Conservation (phyloP, 2,888 invertebrate species). For the Patella caerulea region DNA sequence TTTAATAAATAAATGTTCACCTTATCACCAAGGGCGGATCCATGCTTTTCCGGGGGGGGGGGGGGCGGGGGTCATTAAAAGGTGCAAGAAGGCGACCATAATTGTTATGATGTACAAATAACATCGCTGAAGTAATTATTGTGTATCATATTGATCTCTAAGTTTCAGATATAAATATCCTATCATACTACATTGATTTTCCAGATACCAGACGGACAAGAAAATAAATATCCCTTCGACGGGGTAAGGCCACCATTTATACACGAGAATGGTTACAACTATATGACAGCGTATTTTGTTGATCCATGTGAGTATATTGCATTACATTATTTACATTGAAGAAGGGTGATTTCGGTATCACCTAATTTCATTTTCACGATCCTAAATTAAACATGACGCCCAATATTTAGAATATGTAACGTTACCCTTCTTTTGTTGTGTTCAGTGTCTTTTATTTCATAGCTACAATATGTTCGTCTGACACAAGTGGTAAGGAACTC, state of each 20-base stretch:
- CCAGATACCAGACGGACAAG: not conserved
- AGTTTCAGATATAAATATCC: too few species aligned
- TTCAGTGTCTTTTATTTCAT: too few species aligned
- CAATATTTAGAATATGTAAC: too few species aligned
- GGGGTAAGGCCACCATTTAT: conserved; percentile 31
- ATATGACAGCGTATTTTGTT: conserved; percentile 51
- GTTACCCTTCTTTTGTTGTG: too few species aligned
- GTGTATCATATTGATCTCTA: not conserved
- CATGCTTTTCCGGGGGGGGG: too few species aligned
- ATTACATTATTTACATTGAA: not conserved
- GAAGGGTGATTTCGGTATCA: not conserved
- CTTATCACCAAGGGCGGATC: too few species aligned
- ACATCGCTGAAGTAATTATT: conserved; percentile 67
- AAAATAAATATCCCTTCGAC: not conserved
- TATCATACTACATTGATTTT: not conserved
- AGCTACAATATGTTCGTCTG: too few species aligned
- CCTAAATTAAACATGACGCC: too few species aligned
- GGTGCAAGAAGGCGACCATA: conserved; percentile 58
- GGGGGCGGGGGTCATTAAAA: conserved; percentile 17
- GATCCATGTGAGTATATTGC: conserved; percentile 42
- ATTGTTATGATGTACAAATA: conserved; percentile 66
- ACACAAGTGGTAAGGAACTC: too few species aligned
- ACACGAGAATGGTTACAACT: conserved; percentile 39
- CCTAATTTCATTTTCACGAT: too few species aligned
- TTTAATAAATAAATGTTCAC: too few species aligned